Conservation (phyloP, 2,113 vertebrate species). For the Trogon surrucura region DNA sequence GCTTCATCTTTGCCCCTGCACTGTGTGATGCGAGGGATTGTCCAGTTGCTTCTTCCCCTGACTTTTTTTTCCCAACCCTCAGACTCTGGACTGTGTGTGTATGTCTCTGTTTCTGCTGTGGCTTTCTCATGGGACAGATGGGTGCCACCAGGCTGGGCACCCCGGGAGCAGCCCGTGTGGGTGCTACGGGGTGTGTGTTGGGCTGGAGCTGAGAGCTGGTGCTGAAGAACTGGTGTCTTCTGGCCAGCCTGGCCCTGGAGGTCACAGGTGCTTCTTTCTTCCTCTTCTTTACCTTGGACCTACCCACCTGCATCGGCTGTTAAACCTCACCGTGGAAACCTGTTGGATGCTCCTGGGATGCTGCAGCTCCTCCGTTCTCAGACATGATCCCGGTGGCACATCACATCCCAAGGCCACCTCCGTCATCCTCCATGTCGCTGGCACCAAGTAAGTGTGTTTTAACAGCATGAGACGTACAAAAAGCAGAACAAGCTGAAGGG, state of each 20-base stretch:
- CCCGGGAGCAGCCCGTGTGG: fast-evolving
- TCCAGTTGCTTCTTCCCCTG: fast-evolving
- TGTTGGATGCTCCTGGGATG: fast-evolving
- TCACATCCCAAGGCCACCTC: not conserved
- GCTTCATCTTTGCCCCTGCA: not conserved
- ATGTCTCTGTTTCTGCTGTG: not conserved
- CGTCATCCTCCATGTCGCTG: fast-evolving
- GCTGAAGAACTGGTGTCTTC: not conserved
- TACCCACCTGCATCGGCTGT: not conserved
- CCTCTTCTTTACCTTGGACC: not conserved
- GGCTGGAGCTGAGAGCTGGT: not conserved
- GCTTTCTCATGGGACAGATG: not conserved
- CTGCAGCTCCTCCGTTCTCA: not conserved
- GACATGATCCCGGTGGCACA: not conserved
- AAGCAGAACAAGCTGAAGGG: not conserved
- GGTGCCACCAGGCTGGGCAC: not conserved
- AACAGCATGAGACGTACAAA: not conserved
- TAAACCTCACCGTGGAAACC: not conserved
- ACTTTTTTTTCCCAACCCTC: not conserved
- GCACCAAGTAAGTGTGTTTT: not conserved
- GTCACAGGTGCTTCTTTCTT: not conserved
- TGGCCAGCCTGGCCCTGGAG: not conserved
- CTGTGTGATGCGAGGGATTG: not conserved
- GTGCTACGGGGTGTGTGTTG: not conserved
- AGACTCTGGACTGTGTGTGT: not conserved